Evolutionary conservation across 2,113 vertebrate species (phyloP).

Genomic region (Galemys pyrenaicus): DNA sequence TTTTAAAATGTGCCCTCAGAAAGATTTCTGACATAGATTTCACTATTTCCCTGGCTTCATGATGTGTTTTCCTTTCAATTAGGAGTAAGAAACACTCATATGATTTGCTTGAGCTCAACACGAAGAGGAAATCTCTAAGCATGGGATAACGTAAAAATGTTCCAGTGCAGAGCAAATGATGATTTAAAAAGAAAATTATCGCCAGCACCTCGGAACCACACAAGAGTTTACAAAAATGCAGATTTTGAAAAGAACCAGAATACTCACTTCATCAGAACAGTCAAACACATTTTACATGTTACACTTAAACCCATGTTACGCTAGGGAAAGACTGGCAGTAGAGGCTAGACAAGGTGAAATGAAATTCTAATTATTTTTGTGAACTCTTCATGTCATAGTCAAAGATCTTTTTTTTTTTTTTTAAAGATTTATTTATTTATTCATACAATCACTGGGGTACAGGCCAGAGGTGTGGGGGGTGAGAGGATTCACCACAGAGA

Average conservation of each 20-base stretch:
- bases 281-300: rapidly evolving
- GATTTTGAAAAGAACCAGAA: neutral
- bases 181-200: constrained; percentile 2
- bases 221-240: neutral
- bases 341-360: neutral
- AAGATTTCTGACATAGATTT: neutral
- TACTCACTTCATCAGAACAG: neutral
- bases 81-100: neutral
- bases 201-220: neutral
- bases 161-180: neutral
- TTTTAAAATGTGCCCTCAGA: neutral
- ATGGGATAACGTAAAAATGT: neutral
- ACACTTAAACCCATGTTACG: neutral
- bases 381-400: neutral
- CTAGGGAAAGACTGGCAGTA: neutral
- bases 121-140: neutral
- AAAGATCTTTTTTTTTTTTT: no score
- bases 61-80: neutral
- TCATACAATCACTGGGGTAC: no score
- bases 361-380: constrained; percentile 35
- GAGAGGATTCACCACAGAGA: no score
- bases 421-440: no score
- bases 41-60: neutral
- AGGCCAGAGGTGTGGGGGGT: no score
- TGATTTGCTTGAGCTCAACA: constrained; percentile 42